Evolutionary conservation across 2,888 invertebrate species (phyloP), one percentile per base, ranked within the genome.

Genomic region (Agonopterix heracliana): DNA sequence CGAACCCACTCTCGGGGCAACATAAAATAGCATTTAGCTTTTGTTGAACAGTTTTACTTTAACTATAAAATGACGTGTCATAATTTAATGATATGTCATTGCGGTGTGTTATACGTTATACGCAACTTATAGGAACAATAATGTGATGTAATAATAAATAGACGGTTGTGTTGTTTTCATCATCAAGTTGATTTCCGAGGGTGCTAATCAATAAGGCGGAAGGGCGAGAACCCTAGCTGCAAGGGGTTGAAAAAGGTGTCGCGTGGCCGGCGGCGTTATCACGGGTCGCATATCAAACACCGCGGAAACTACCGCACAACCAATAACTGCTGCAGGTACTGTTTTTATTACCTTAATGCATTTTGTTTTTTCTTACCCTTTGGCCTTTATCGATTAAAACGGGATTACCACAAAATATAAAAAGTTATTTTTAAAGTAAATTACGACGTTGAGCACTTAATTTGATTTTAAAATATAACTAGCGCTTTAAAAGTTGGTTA

Each of bases 131-230:
- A n/a, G 38, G 9, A 9, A 38, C 4, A n/a, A n/a, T n/a, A 44
- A 11, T 43, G 41, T 36, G 48, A n/a, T 36, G 43, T 48, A 45
- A 45, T 57, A 61, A 61, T 60, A 57, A 56, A 53, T 53, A 63
- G 59, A 64, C 61, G 59, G 54, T 58, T 66, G 69, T 63, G 66
- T 77, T 78, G 70, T 77, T 78, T 77, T 69, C 63, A 66, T 62
- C 64, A 74, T 73, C 70, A 70, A 64, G 70, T 64, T 71, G 69
- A 79, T 79, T 71, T 68, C 69, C 64, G 64, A 74, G 75, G 78
- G 77, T 67, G 76, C 68, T 81, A 85, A 87, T 86, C 87, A 84
- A 87, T 87, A 86, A 82, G 79, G 78, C 80, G 79, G 80, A 80
- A 84, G 85, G 84, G 85, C 78, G 75, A 75, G 70, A 76, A 78